Evolutionary conservation across 2,888 invertebrate species (phyloP).

Genomic region (Metalampra italica): DNA sequence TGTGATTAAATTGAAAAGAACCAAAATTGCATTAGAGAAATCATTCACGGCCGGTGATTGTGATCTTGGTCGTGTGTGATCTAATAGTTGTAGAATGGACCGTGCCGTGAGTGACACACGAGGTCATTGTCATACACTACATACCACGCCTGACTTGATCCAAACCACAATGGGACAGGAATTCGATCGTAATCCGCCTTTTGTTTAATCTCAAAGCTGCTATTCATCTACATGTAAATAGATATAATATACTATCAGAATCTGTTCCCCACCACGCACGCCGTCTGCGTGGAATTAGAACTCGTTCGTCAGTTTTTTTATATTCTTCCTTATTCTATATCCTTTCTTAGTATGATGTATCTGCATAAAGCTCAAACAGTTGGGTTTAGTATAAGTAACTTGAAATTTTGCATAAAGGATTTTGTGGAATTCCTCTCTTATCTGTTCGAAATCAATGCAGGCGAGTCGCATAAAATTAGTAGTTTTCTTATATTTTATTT

Average conservation of each 20-base stretch:
- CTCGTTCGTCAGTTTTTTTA: too few relatives aligned
- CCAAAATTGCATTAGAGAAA: conserved; percentile 21
- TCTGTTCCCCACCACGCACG: too few relatives aligned
- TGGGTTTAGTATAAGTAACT: too few relatives aligned
- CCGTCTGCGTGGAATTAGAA: too few relatives aligned
- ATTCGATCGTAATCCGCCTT: conserved; percentile 14
- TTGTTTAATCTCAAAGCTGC: conserved; percentile 10
- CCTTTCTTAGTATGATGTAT: too few relatives aligned
- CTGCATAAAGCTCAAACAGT: too few relatives aligned
- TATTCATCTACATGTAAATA: too few relatives aligned
- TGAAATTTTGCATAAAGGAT: too few relatives aligned
- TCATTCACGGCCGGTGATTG: conserved; percentile 26
- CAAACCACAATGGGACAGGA: conserved; percentile 27
- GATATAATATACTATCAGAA: too few relatives aligned
- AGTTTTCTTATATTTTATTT: conserved; percentile 1
- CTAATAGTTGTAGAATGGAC: conserved; percentile 19
- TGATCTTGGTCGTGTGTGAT: conserved; percentile 18
- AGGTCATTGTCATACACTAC: conserved; percentile 34
- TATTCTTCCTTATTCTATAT: too few relatives aligned
- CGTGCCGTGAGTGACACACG: conserved; percentile 26
- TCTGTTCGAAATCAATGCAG: background rate
- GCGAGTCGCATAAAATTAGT: background rate
- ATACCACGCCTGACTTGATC: conserved; percentile 24
- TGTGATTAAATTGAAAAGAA: conserved; percentile 20
- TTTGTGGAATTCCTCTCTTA: too few relatives aligned